Evolutionary conservation across 2,888 invertebrate species (phyloP).

Genomic region (Nephrotoma flavescens): DNA sequence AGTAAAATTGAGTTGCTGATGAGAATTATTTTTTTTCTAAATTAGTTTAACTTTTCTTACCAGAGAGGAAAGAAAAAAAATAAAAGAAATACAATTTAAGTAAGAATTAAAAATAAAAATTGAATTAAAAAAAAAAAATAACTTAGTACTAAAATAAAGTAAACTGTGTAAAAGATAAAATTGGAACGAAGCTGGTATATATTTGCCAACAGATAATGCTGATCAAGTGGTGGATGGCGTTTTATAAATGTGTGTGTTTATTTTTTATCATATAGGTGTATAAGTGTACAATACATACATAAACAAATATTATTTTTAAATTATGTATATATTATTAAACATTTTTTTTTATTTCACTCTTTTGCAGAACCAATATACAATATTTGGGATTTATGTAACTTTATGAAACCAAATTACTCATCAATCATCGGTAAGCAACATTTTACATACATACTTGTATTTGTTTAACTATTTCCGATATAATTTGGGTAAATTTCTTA

Average conservation of each 20-base stretch:
- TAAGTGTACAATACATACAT: neutral
- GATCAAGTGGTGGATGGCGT: neutral
- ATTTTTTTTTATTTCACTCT: neutral
- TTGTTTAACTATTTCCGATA: neutral
- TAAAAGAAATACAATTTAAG: neutral
- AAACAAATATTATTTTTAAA: neutral
- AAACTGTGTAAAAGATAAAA: neutral
- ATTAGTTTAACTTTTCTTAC: neutral
- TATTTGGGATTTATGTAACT: neutral
- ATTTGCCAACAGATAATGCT: conserved; percentile 1
- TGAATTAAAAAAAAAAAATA: neutral
- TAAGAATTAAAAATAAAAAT: neutral
- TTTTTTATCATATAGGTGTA: neutral
- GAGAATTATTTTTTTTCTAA: neutral
- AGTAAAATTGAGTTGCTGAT: neutral
- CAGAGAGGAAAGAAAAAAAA: neutral
- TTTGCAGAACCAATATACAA: neutral
- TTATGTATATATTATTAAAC: neutral
- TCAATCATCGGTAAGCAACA: neutral
- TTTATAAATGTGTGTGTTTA: neutral
- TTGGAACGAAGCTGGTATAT: conserved; percentile 2
- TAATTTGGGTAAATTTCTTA: neutral
- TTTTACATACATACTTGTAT: neutral
- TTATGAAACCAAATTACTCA: neutral
- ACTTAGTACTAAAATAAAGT: neutral